Evolutionary conservation across 1,140 invertebrate genomes (phyloP).

Genomic region (Sitodiplosis mosellana): DNA sequence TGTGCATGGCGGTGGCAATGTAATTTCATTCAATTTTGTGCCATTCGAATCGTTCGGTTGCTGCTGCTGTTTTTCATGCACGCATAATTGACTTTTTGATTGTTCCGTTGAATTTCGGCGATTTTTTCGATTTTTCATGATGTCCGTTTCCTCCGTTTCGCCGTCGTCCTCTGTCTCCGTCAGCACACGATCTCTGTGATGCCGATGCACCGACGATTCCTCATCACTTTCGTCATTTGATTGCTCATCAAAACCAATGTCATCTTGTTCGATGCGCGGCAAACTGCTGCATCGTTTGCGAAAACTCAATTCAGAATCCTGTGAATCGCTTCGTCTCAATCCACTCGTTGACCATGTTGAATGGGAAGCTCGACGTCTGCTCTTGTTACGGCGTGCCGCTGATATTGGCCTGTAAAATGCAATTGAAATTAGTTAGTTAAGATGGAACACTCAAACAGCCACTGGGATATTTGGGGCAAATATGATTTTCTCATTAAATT

Average conservation of each 20-base stretch:
- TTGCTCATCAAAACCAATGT: background rate
- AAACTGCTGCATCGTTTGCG: background rate
- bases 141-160: conserved; percentile 6
- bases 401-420: background rate
- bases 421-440: no score
- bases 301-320: background rate
- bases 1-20: conserved; percentile 50
- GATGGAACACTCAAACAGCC: no score
- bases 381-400: background rate
- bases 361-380: conserved; percentile 1
- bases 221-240: background rate
- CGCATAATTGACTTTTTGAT: background rate
- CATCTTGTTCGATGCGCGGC: background rate
- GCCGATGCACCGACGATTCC: background rate
- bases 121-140: conserved; percentile 3
- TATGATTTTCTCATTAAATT: no score
- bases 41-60: conserved; percentile 2
- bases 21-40: conserved; percentile 25
- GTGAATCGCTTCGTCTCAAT: background rate
- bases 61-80: conserved; percentile 2
- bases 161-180: conserved; percentile 11
- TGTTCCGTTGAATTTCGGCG: no score
- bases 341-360: background rate
- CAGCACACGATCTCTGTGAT: background rate
- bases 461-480: no score